phyloP scores from a whole-genome alignment of 2,797 vertebrate genomes.

The Sebastes steindachneri region DNA sequence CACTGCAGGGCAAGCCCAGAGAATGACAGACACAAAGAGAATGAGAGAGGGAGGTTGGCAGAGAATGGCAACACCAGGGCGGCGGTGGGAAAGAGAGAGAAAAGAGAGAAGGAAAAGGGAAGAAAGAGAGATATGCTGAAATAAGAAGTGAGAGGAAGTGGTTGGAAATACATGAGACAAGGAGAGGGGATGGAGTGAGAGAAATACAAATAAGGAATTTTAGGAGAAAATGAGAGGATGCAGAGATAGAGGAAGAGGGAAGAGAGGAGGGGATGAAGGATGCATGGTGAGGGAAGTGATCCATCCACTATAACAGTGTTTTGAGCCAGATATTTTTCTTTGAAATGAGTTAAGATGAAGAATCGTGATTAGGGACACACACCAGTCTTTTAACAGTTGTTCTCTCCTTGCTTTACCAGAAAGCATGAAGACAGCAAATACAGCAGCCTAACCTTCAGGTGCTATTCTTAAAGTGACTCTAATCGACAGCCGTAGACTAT shows the following conservation, averaged over 20 bases:
- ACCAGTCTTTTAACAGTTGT: conserved; percentile 13
- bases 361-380: conserved; percentile 2
- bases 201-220: conserved; percentile 6
- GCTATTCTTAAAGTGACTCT: conserved; percentile 23
- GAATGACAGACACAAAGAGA: conserved; percentile 35
- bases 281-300: not conserved
- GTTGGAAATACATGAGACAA: not conserved
- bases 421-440: not conserved
- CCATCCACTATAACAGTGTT: conserved; percentile 1
- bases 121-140: not conserved
- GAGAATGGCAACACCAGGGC: not conserved
- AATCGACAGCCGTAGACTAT: conserved; percentile 7
- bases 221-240: not conserved
- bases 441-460: conserved; percentile 23
- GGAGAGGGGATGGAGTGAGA: not conserved
- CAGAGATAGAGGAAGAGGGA: not conserved
- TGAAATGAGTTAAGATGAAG: conserved; percentile 20
- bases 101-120: not conserved
- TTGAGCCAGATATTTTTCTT: conserved; percentile 29
- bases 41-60: not conserved
- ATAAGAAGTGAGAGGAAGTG: not conserved
- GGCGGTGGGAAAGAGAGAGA: not conserved
- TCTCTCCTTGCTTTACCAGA: not conserved
- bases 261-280: not conserved
- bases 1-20: conserved; percentile 25